A percentile compares a stretch with the other conserved stretches of the same genome.
Conservation (phyloP, 30 jellyfish, hydroid and myxozoan genomes). For the Hydra vulgaris region DNA sequence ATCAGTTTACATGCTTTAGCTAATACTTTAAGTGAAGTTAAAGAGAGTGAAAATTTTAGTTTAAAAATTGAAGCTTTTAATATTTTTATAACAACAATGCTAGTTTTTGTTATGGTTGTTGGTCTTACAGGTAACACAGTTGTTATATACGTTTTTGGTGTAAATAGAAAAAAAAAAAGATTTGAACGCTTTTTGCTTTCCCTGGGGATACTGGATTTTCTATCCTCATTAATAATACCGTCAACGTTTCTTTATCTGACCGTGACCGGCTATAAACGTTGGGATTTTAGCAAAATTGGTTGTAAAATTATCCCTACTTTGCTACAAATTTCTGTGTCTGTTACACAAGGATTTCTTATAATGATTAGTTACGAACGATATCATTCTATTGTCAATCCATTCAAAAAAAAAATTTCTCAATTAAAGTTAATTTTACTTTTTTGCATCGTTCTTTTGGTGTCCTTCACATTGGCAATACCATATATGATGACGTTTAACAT, state of each 20-base stretch:
- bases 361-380: conserved; percentile 43
- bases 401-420: conserved; percentile 21
- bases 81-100: conserved; percentile 21
- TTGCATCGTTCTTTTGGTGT: conserved; percentile 10
- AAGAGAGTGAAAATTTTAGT: background rate
- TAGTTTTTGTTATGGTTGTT: conserved; percentile 22
- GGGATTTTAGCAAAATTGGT: conserved; percentile 61
- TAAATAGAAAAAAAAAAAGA: conserved; percentile 6
- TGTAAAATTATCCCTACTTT: conserved; percentile 50
- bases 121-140: conserved; percentile 45
- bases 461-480: conserved; percentile 43
- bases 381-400: conserved; percentile 39
- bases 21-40: too few relatives aligned
- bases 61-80: conserved; percentile 5
- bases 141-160: conserved; percentile 36
- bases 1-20: too few relatives aligned
- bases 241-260: conserved; percentile 48
- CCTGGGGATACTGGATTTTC: conserved; percentile 45
- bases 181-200: conserved; percentile 30
- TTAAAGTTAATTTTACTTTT: conserved; percentile 8
- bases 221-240: conserved; percentile 43
- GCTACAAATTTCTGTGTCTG: conserved; percentile 38
- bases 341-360: conserved; percentile 58
- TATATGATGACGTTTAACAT: conserved; percentile 27
- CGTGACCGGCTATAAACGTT: conserved; percentile 33